These are phyloP conservation scores for Rhinolophus ferrumequinum DNA, from an alignment of 2,113 vertebrate genomes.

Conservation along the genomic window DNA sequence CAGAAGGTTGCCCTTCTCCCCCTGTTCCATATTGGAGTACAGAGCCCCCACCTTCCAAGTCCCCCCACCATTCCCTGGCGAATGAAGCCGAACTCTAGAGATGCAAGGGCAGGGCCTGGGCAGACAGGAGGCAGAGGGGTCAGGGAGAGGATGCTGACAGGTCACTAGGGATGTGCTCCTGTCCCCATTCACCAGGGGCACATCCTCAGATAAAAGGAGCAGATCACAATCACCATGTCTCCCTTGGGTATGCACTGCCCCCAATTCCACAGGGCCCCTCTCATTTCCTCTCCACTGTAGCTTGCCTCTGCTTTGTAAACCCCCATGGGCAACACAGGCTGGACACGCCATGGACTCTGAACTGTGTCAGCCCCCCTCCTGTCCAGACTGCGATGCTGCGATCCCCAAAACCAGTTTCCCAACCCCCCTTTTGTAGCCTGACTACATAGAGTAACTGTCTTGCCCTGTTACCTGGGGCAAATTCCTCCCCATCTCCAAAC, in stretches of 20 bases:
- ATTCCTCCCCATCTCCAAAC: background rate
- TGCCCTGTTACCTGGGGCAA: background rate
- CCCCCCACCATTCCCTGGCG: background rate
- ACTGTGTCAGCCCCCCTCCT: background rate
- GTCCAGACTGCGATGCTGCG: background rate
- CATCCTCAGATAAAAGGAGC: background rate
- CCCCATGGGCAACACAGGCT: background rate
- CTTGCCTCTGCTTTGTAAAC: background rate
- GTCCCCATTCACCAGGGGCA: background rate
- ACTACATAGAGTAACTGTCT: background rate
- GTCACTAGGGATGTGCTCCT: background rate
- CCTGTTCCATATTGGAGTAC: background rate
- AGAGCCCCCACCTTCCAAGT: background rate
- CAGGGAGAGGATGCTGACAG: background rate
- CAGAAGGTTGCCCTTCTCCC: background rate
- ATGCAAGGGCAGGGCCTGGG: background rate
- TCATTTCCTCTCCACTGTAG: background rate
- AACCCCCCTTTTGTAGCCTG: background rate
- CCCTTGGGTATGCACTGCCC: background rate
- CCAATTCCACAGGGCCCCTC: no score
- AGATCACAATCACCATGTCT: no score
- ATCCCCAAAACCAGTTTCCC: background rate
- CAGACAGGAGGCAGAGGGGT: background rate
- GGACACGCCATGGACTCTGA: accelerated
- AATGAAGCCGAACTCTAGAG: no score